These are phyloP conservation scores for Oscheius sp. DNA, from an alignment of 2,888 invertebrate species.

Conservation along the genomic window DNA sequence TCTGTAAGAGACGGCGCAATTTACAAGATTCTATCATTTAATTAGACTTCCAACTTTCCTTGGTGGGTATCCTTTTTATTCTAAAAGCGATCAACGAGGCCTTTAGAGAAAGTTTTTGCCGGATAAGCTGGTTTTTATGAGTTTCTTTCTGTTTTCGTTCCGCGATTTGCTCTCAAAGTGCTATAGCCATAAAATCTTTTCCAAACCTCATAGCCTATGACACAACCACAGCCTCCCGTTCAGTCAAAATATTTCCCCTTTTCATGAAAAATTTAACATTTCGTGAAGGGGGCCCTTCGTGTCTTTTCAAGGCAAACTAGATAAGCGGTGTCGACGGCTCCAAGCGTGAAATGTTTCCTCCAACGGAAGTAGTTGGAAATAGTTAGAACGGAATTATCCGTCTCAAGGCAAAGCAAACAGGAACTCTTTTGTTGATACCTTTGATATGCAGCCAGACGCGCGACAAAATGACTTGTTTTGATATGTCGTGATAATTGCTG, in stretches of 20 bases:
- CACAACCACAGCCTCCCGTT: not conserved
- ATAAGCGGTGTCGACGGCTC: constrained; percentile 9
- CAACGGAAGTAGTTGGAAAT: constrained; percentile 4
- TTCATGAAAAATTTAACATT: constrained; percentile 17
- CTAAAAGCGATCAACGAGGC: too few species aligned
- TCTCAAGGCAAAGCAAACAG: not conserved
- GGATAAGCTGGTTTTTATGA: too few species aligned
- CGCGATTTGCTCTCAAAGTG: too few species aligned
- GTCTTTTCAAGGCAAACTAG: constrained; percentile 21
- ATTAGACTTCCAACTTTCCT: not conserved
- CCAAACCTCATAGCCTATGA: too few species aligned
- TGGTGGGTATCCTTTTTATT: not conserved
- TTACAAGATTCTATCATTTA: constrained; percentile 11
- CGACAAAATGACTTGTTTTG: not conserved
- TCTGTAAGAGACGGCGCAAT: constrained; percentile 6
- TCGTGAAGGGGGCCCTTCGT: not conserved
- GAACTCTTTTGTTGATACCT: not conserved
- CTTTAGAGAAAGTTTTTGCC: too few species aligned
- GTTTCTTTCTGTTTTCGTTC: too few species aligned
- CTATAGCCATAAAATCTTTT: too few species aligned
- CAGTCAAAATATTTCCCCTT: constrained; percentile 11
- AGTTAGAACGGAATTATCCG: not conserved
- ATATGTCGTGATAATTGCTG: not conserved
- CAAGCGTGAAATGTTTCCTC: constrained; percentile 10
- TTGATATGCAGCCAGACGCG: not conserved